phyloP scores from a whole-genome alignment of 2,888 invertebrate genomes.

The Cephus spinipes region DNA sequence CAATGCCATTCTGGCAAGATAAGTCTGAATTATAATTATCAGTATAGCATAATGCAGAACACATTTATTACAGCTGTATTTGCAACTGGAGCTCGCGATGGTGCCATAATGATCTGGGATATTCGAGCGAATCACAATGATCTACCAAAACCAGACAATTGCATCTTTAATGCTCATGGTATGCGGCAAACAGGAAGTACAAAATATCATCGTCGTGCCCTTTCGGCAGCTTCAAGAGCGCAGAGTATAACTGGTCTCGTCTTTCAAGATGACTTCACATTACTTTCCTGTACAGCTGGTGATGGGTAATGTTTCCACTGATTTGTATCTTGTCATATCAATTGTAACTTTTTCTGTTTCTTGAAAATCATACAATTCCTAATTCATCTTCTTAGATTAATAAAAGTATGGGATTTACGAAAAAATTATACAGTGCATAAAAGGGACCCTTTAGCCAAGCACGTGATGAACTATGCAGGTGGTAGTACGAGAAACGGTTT shows the following conservation, averaged over 20 bases:
- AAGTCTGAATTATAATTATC: not conserved
- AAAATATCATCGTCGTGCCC: constrained; percentile 64
- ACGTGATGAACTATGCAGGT: constrained; percentile 80
- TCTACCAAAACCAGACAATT: constrained; percentile 76
- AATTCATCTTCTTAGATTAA: constrained; percentile 65
- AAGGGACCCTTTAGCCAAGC: constrained; percentile 78
- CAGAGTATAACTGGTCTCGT: constrained; percentile 86
- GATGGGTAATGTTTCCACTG: constrained; percentile 73
- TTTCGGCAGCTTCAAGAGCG: constrained; percentile 66
- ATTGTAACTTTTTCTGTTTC: not conserved
- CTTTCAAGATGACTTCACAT: constrained; percentile 82
- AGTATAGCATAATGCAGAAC: not conserved
- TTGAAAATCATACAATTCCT: not conserved
- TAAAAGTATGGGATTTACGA: constrained; percentile 90
- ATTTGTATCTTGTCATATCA: not conserved
- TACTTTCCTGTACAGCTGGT: constrained; percentile 88
- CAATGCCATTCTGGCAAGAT: constrained; percentile 3
- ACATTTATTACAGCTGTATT: constrained; percentile 73
- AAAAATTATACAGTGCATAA: constrained; percentile 81
- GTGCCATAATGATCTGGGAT: constrained; percentile 90
- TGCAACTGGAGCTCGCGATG: constrained; percentile 90
- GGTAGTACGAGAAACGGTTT: constrained; percentile 79
- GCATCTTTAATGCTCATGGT: constrained; percentile 77
- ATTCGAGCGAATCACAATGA: constrained; percentile 70
- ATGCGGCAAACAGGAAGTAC: constrained; percentile 61